Evolutionary conservation across 1,140 invertebrate genomes (phyloP), one percentile per base, ranked within the genome.

Genomic region (Drepana arcuata): DNA sequence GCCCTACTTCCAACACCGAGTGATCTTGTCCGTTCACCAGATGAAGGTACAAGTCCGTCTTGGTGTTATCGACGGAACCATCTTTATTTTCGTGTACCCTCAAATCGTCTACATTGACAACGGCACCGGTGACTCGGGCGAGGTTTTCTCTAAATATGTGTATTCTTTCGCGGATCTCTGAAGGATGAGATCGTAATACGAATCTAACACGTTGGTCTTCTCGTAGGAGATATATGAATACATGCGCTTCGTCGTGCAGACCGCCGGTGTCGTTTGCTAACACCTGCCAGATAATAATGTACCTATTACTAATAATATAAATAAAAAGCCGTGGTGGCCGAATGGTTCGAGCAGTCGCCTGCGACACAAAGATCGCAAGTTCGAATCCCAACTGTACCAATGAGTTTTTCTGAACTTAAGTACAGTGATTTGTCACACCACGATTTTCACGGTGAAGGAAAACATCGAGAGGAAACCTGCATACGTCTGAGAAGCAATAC

Each of bases 161-260:
- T 29, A 96, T 92, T 60, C 88, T 87, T 37, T 92, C 89, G 13
- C 94, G 85, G 10, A 97, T 86, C 74, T 96, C 94, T 1, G 92
- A 89, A 5, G 95, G 94, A 62, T 94, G 92, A 45, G 95, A 89
- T 25, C 95, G 86, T n/a, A 98, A 83, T 5, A 97, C 92, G 82
- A 98, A 96, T 54, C 93, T 87, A 1, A 98, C 93, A 50, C 95
- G 87, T 82, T 98, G 96, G 83, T 97, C 95, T 82, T 97, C 95
- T 31, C 95, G 84, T 0, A 98, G 75, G 1, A 98, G 81, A 68
- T 98, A 98, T 55, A 98, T 96, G 37, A 95, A 93, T 1, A 95
- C 93, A 57, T 90, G 88, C 0, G 93, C 91, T 26, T 87, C 88
- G 65, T 95, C 93, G 43, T 87, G 81, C 16, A 95, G 82, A 6